Evolutionary conservation across 2,888 invertebrate species (phyloP).

Genomic region (Esperia sulphurella): DNA sequence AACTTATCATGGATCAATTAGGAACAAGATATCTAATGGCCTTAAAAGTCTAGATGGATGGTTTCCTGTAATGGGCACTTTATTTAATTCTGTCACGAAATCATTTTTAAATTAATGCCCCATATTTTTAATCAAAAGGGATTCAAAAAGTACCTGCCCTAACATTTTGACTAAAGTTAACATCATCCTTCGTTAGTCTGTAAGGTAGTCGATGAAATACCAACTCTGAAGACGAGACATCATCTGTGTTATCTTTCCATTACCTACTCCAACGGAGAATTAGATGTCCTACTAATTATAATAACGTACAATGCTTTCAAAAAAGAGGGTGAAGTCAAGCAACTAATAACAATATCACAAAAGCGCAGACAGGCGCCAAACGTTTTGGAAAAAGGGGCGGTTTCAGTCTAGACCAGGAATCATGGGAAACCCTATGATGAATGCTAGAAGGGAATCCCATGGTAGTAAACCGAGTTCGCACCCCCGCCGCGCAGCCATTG

Average conservation of each 20-base stretch:
- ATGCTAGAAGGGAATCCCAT: constrained; percentile 59
- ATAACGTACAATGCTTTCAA: no score
- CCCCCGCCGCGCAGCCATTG: constrained; percentile 43
- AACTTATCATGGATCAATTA: constrained; percentile 6
- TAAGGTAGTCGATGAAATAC: no score
- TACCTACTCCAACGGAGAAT: no score
- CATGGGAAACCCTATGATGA: constrained; percentile 70
- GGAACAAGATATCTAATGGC: constrained; percentile 1
- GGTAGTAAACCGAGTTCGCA: constrained; percentile 41
- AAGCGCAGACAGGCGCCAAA: constrained; percentile 45
- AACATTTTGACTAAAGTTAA: no score
- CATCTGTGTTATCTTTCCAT: no score
- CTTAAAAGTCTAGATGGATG: constrained; percentile 8
- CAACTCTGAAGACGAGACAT: no score
- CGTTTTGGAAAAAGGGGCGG: constrained; percentile 34
- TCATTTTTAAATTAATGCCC: no score
- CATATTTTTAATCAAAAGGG: no score
- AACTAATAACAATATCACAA: not conserved
- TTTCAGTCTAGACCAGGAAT: constrained; percentile 25
- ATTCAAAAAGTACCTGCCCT: no score
- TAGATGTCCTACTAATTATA: no score
- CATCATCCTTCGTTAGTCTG: no score
- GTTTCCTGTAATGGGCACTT: constrained; percentile 3
- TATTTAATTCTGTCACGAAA: not conserved
- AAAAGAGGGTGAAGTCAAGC: not conserved